Percentiles rank a stretch among this genome's conserved stretches.
These are phyloP conservation scores for Andrena fulva DNA, from an alignment of 2,888 invertebrate species.

Conservation along the genomic window DNA sequence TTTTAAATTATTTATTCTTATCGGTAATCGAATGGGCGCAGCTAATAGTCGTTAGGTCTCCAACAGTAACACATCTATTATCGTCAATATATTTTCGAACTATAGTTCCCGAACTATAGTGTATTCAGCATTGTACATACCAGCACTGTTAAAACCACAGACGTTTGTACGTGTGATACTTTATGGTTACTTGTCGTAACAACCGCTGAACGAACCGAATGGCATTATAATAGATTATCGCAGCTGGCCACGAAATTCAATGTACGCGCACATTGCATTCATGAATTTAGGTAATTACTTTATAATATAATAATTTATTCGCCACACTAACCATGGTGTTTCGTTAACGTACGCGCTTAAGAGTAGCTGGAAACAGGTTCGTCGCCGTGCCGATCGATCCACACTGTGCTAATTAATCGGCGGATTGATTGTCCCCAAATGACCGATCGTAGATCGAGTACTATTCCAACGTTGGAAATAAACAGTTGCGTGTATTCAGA, in stretches of 20 bases:
- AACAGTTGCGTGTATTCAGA: slow-evolving; percentile 5
- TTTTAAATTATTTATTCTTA: slow-evolving; percentile 52
- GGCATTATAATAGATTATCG: slow-evolving; percentile 9
- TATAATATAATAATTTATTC: slow-evolving; percentile 12
- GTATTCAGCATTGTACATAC: slow-evolving; percentile 24
- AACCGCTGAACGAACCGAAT: background rate
- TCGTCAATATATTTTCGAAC: slow-evolving; percentile 31
- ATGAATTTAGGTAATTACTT: slow-evolving; percentile 18
- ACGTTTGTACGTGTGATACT: slow-evolving; percentile 19
- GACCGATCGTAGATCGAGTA: background rate
- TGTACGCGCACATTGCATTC: background rate
- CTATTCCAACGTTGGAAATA: background rate
- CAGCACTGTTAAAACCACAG: background rate
- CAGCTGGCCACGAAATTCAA: background rate
- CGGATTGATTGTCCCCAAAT: background rate
- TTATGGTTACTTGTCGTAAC: slow-evolving; percentile 8
- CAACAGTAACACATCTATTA: slow-evolving; percentile 12
- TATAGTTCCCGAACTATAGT: slow-evolving; percentile 9
- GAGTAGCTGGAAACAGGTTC: background rate
- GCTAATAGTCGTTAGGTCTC: slow-evolving; percentile 30
- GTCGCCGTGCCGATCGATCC: background rate
- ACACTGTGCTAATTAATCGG: background rate
- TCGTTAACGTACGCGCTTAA: background rate
- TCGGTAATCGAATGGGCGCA: slow-evolving; percentile 34
- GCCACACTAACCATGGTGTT: background rate